These are phyloP conservation scores for Melopsittacus undulatus DNA, from an alignment of 2,797 vertebrate species.

Conservation along the genomic window DNA sequence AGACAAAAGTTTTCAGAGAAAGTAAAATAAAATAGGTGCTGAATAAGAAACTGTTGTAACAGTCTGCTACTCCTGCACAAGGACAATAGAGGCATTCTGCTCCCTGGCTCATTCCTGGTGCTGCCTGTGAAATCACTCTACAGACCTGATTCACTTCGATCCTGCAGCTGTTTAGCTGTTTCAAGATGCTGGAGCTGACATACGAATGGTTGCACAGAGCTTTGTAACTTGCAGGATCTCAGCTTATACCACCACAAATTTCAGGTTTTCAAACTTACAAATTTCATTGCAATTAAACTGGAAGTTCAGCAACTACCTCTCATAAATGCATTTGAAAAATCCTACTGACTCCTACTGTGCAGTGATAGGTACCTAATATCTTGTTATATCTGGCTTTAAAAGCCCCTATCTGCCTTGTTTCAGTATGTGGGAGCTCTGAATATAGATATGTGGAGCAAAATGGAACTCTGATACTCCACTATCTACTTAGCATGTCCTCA, in stretches of 20 bases:
- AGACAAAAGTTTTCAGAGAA: background rate
- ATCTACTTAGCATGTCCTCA: constrained; percentile 1
- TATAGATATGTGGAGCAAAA: background rate
- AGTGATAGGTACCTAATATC: background rate
- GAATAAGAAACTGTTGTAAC: background rate
- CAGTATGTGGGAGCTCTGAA: background rate
- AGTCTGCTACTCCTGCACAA: background rate
- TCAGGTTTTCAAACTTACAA: background rate
- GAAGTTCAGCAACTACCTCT: background rate
- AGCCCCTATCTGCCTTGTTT: background rate
- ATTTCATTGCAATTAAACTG: background rate
- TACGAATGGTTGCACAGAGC: background rate
- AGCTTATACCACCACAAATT: background rate
- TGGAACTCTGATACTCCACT: background rate
- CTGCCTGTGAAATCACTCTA: background rate
- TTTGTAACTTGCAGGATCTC: background rate
- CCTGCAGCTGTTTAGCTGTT: background rate
- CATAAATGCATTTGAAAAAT: background rate
- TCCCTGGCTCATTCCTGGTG: fast-evolving
- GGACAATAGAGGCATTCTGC: background rate
- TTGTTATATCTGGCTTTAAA: background rate
- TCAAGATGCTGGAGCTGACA: background rate
- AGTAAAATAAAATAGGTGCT: background rate
- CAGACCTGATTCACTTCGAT: fast-evolving
- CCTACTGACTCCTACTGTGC: background rate